Base-by-base conservation (phyloP, 2,888 invertebrate genomes). In the Callyntrura guangdongensis region DNA sequence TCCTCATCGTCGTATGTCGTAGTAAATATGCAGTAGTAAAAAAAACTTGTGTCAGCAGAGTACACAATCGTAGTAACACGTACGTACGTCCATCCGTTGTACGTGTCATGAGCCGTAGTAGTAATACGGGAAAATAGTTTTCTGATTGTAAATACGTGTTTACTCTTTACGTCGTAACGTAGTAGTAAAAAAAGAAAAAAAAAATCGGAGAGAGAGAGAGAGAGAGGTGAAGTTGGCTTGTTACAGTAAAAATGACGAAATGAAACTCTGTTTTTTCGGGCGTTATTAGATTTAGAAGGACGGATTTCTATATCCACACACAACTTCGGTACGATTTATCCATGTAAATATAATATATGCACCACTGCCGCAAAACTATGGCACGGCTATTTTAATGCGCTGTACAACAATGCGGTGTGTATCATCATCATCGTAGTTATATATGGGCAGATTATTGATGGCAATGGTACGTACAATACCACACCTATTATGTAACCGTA, bases 11-110 rank as follows among this genome's bases (percentile, higher is more conserved):
- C 17, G 53, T 69, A 53, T 17, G 53, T 56, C 47, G 61, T 86
- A 86, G 74, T 59, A 86, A 67, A 82, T 84, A 79, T n/a, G 11
- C 14, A 22, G 79, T 79, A 79, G 79, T 79, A 79, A 79, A 79
- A 59, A 79, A 56, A 22, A n/a, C 27, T 36, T 25, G 25, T 27
- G 59, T 79, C 79, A 79, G 59, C 27, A 79, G 11, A n/a, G 53
- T 25, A 22, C 14, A 59, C 56, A 56, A 56, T 25, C 56, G 59
- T 47, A 74, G 67, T 67, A 72, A 36, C n/a, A n/a, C 36, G 36
- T 36, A 36, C 36, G 36, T 36, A 36, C 36, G 36, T 36, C 36
- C 36, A 36, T 36, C 36, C 36, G 36, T 36, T 6, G 49, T 74
- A 69, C 69, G 69, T 69, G 69, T 5, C 69, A 69, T 69, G 69